These are phyloP conservation scores for Petrosia ficiformis DNA, from an alignment of 37 sponge, comb jelly and placozoan species.

Conservation along the genomic window DNA sequence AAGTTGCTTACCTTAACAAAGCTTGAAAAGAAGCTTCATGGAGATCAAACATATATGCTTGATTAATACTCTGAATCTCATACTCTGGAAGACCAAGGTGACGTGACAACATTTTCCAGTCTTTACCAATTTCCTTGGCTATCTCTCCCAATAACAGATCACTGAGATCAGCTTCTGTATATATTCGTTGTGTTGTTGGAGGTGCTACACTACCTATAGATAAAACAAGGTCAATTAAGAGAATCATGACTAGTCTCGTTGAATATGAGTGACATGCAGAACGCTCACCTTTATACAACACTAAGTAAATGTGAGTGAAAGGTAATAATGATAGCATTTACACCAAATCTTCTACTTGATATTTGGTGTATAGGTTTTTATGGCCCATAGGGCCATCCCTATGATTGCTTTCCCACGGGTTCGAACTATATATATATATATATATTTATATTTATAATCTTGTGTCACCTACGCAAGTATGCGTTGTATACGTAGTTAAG, in stretches of 20 bases:
- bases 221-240: not conserved
- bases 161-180: not conserved
- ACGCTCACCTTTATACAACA: no score
- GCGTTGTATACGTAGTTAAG: no score
- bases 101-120: conserved; percentile 73
- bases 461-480: no score
- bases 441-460: no score
- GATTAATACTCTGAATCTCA: conserved; percentile 42
- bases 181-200: not conserved
- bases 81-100: conserved; percentile 52
- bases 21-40: conserved; percentile 62
- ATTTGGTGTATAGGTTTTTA: no score
- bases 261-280: conserved; percentile 2
- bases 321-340: no score
- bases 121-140: conserved; percentile 17
- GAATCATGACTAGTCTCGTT: not conserved
- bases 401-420: no score
- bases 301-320: no score
- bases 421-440: no score
- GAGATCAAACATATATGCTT: conserved; percentile 30
- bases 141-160: not conserved
- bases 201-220: not conserved
- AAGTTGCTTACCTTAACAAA: conserved; percentile 42
- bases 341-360: no score
- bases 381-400: no score